Evolutionary conservation across 2,888 invertebrate genomes (phyloP).

Genomic region (Arge pagana): DNA sequence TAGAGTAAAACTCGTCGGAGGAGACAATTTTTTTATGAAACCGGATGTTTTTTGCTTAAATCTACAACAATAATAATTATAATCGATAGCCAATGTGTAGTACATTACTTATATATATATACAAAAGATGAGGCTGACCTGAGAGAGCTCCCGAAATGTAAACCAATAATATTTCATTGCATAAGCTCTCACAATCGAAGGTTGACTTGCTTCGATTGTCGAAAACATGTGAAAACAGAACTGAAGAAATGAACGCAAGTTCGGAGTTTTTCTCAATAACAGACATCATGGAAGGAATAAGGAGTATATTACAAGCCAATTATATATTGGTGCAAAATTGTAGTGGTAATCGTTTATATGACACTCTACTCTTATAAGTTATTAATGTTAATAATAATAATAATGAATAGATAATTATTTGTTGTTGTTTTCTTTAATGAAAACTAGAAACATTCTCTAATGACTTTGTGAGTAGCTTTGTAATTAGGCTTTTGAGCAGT

Average conservation of each 20-base stretch:
- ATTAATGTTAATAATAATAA: conserved; percentile 2
- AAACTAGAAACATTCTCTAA: conserved; percentile 56
- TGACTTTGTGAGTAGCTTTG: conserved; percentile 55
- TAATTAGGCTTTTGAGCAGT: conserved; percentile 55
- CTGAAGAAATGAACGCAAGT: too few relatives aligned
- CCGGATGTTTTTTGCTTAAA: too few relatives aligned
- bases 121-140: conserved; percentile 54
- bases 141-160: too few relatives aligned
- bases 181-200: too few relatives aligned
- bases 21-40: too few relatives aligned
- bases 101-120: conserved; percentile 50
- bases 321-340: conserved; percentile 38
- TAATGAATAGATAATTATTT: background rate
- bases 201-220: too few relatives aligned
- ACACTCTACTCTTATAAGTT: conserved; percentile 2
- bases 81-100: conserved; percentile 46
- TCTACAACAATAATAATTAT: conserved; percentile 31
- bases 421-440: conserved; percentile 38
- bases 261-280: background rate
- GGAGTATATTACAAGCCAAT: conserved; percentile 49
- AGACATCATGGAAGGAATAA: conserved; percentile 45
- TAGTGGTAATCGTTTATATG: conserved; percentile 16
- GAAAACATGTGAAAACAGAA: too few relatives aligned
- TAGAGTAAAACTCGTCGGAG: too few relatives aligned
- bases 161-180: too few relatives aligned